Percentiles rank a stretch among this genome's conserved stretches.
Evolutionary conservation across 2,888 invertebrate genomes (phyloP).

Genomic region (Cantharis lateralis): DNA sequence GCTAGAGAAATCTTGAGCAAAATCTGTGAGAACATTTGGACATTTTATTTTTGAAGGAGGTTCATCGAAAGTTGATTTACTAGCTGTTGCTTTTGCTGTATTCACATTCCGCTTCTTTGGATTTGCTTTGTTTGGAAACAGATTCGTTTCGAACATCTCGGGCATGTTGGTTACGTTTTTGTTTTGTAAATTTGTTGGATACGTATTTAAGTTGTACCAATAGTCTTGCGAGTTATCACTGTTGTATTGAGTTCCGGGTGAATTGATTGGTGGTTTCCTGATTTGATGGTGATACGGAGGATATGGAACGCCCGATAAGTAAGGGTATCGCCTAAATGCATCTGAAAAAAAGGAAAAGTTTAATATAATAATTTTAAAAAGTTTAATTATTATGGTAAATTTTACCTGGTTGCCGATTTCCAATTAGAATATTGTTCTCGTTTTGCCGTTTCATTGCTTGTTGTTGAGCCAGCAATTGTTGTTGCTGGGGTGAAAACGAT

Average conservation of each 20-base stretch:
- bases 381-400: not conserved
- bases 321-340: not conserved
- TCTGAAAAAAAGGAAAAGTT: not conserved
- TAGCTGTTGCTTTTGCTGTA: not conserved
- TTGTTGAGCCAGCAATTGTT: not conserved
- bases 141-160: not conserved
- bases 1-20: not conserved
- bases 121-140: not conserved
- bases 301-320: not conserved
- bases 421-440: not conserved
- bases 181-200: not conserved
- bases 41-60: not conserved
- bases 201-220: not conserved
- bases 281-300: not conserved
- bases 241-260: not conserved
- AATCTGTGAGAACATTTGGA: not conserved
- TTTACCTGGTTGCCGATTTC: not conserved
- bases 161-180: not conserved
- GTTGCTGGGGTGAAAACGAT: not conserved
- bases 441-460: not conserved
- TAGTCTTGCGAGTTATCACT: not conserved
- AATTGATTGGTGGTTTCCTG: not conserved
- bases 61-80: not conserved
- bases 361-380: not conserved
- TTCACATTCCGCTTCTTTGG: not conserved